Conservation (phyloP, 2,888 invertebrate genomes). For the Pterostichus madidus region DNA sequence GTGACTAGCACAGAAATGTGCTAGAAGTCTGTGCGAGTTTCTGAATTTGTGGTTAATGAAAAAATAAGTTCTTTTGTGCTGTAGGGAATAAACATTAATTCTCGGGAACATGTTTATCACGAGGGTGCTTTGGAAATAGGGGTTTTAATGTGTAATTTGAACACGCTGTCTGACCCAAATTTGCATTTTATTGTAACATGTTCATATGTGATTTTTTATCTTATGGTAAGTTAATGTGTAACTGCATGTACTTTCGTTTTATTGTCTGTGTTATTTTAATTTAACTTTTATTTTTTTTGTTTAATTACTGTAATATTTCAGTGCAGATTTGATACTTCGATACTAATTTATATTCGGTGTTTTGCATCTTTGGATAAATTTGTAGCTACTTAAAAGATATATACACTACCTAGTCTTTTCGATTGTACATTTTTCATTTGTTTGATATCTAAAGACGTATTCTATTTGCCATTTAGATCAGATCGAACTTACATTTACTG, state of each 20-base stretch:
- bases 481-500: no score
- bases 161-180: slow-evolving; percentile 29
- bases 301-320: no score
- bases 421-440: no score
- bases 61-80: slow-evolving; percentile 9
- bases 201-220: slow-evolving; percentile 23
- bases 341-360: no score
- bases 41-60: slow-evolving; percentile 18
- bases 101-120: slow-evolving; percentile 24
- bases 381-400: no score
- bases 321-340: no score
- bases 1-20: background rate
- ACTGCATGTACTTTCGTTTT: background rate
- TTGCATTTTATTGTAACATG: slow-evolving; percentile 24
- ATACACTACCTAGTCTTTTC: no score
- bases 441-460: no score
- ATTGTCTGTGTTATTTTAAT: background rate
- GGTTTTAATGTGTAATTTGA: slow-evolving; percentile 20
- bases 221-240: background rate
- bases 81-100: background rate
- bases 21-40: background rate
- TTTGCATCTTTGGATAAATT: no score
- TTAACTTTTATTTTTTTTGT: background rate
- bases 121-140: slow-evolving; percentile 19
- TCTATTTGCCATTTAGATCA: no score